phyloP scores from a whole-genome alignment of 1,140 invertebrate species.

The Stegodyphus dumicola region DNA sequence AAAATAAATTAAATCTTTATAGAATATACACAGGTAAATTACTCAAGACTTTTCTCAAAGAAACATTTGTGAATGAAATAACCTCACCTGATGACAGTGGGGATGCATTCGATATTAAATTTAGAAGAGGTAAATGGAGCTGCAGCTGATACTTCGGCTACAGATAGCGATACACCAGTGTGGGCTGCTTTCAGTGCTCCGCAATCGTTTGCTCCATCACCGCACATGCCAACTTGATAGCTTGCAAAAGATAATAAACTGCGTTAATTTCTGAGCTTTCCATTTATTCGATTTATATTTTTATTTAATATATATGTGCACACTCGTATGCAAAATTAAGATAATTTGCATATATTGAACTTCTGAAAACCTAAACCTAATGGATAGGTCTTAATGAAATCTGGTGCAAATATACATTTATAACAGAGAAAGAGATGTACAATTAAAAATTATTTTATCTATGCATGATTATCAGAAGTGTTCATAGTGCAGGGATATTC shows the following conservation, averaged over 20 bases:
- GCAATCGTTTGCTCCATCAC: constrained; percentile 97
- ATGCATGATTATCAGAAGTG: no score
- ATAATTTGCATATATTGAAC: not conserved
- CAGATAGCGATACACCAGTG: constrained; percentile 94
- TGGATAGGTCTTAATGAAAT: no score
- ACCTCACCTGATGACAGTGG: constrained; percentile 77
- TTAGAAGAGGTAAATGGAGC: constrained; percentile 93
- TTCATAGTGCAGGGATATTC: no score
- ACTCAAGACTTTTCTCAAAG: no score
- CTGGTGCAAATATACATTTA: no score
- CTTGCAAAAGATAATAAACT: not conserved
- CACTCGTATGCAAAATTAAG: no score
- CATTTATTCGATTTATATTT: not conserved
- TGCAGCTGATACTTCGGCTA: constrained; percentile 94
- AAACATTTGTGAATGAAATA: no score
- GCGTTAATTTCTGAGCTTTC: not conserved
- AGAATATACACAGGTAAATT: no score
- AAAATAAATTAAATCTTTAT: no score
- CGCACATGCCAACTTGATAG: constrained; percentile 91
- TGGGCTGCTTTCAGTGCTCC: constrained; percentile 90
- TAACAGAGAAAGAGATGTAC: no score
- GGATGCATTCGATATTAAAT: constrained; percentile 89
- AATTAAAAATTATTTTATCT: no score
- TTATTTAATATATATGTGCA: not conserved
- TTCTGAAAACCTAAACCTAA: no score